phyloP scores from a whole-genome alignment of 2,888 invertebrate species.

The Hartigia nigra region DNA sequence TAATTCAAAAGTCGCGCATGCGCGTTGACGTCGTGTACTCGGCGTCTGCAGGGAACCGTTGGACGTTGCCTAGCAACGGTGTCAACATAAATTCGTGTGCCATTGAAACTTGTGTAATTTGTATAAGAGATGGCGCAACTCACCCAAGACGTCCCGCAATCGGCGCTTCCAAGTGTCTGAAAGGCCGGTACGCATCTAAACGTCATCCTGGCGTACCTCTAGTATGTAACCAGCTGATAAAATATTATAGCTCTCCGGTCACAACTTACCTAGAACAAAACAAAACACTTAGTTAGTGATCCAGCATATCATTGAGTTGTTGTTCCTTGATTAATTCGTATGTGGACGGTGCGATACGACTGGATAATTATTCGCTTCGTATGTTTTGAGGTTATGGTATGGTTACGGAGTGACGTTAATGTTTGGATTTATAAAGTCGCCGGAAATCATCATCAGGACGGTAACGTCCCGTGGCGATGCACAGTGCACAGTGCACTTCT shows the following conservation, averaged over 20 bases:
- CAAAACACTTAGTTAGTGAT: constrained; percentile 73
- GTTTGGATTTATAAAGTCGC: neutral
- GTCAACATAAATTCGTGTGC: neutral
- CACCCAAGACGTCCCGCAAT: constrained; percentile 77
- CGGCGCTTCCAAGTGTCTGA: constrained; percentile 72
- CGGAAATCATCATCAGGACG: neutral
- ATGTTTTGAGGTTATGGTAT: neutral
- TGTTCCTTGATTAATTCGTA: neutral
- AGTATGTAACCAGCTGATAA: constrained; percentile 29
- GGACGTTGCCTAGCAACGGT: neutral
- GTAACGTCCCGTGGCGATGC: neutral
- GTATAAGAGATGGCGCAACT: constrained; percentile 58
- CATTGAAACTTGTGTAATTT: neutral
- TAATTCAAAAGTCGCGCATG: constrained; percentile 28
- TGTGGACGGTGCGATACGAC: too few species aligned
- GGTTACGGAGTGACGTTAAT: neutral
- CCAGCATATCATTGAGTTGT: constrained; percentile 13
- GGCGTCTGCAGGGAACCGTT: too few species aligned
- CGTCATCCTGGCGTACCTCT: constrained; percentile 69
- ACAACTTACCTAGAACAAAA: constrained; percentile 77
- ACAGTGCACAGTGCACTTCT: neutral
- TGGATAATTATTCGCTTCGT: neutral
- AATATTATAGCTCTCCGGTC: constrained; percentile 62
- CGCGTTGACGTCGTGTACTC: constrained; percentile 27
- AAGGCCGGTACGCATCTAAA: constrained; percentile 77